Evolutionary conservation across 2,113 vertebrate species (phyloP).

Genomic region (Ictalurus punctatus): DNA sequence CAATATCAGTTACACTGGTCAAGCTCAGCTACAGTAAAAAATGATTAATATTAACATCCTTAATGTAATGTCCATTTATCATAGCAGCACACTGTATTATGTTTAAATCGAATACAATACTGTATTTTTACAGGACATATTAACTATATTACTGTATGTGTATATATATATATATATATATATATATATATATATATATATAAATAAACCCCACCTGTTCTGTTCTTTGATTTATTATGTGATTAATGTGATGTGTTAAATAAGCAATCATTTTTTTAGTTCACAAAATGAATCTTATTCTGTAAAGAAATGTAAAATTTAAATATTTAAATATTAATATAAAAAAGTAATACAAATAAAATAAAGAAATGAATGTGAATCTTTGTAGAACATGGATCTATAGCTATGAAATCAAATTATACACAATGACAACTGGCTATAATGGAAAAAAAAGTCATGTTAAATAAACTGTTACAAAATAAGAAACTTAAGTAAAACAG

Average conservation of each 20-base stretch:
- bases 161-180: too few species aligned
- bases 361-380: neutral
- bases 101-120: neutral
- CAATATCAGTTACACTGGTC: neutral
- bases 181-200: too few species aligned
- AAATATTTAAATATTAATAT: neutral
- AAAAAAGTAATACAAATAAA: neutral
- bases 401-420: neutral
- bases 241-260: neutral
- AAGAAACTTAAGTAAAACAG: neutral
- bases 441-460: neutral
- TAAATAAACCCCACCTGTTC: neutral
- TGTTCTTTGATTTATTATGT: neutral
- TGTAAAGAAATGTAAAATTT: neutral
- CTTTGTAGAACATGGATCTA: neutral
- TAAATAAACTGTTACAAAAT: neutral
- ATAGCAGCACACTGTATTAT: neutral
- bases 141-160: neutral
- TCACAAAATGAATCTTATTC: neutral
- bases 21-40: neutral
- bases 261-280: neutral
- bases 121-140: slow-evolving; percentile 9
- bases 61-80: neutral
- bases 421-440: neutral
- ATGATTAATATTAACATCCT: neutral